Conservation (phyloP, 2,797 vertebrate genomes). For the Neosilurus hyrtlii region DNA sequence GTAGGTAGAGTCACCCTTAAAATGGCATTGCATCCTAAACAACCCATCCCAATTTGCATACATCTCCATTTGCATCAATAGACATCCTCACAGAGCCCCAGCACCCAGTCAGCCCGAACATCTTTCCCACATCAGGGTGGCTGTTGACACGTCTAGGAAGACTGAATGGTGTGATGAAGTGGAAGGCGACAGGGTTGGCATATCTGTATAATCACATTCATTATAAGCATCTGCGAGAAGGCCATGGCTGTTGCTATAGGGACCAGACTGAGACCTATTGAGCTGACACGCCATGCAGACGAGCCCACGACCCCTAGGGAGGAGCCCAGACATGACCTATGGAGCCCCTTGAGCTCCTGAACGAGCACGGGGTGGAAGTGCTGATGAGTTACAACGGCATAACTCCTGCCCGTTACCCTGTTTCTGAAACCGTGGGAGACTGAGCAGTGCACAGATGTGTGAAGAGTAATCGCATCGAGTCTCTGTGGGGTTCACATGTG, state of each 20-base stretch:
- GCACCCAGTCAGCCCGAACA: conserved; percentile 11
- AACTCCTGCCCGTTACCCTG: conserved; percentile 40
- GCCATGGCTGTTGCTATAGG: conserved; percentile 69
- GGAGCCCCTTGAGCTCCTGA: conserved; percentile 65
- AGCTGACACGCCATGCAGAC: conserved; percentile 71
- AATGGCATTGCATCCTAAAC: background rate
- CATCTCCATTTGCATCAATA: background rate
- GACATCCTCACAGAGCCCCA: background rate
- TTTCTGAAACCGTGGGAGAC: conserved; percentile 30
- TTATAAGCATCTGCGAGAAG: conserved; percentile 65
- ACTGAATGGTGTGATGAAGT: conserved; percentile 56
- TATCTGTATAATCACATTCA: conserved; percentile 67
- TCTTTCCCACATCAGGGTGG: conserved; percentile 35
- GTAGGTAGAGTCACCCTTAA: background rate
- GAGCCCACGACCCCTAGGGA: conserved; percentile 70
- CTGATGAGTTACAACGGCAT: conserved; percentile 39
- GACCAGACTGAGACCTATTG: conserved; percentile 62
- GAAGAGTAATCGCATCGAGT: background rate
- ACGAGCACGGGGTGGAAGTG: conserved; percentile 38
- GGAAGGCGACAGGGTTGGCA: conserved; percentile 62
- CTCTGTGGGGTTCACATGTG: background rate
- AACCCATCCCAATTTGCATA: background rate
- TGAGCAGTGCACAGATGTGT: background rate
- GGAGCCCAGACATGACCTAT: conserved; percentile 81
- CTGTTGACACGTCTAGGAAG: conserved; percentile 45